Conservation (phyloP, 2,797 vertebrate species). For the Danio aesculapii region DNA sequence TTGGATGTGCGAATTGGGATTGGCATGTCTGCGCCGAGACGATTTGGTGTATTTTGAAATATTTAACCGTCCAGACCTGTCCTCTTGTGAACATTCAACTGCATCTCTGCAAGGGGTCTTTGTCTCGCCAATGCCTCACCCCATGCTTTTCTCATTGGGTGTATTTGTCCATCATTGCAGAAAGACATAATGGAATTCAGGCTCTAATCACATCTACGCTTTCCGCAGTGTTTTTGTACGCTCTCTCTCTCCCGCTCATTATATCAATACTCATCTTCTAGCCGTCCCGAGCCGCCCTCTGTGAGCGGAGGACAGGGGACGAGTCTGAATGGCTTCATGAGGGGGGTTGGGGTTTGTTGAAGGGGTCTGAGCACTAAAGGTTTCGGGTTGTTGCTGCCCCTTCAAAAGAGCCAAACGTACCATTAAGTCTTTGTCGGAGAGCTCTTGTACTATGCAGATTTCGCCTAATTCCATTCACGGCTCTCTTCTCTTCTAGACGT, state of each 20-base stretch:
- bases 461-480: constrained; percentile 44
- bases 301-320: constrained; percentile 52
- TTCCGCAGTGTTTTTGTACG: constrained; percentile 42
- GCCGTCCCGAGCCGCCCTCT: constrained; percentile 38
- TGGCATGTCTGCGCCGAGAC: constrained; percentile 44
- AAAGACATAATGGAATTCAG: constrained; percentile 60
- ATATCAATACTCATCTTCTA: constrained; percentile 62
- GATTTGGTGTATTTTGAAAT: constrained; percentile 56
- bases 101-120: constrained; percentile 44
- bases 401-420: constrained; percentile 47
- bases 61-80: constrained; percentile 47
- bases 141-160: constrained; percentile 49
- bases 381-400: constrained; percentile 47
- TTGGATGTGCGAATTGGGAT: constrained; percentile 51
- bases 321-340: constrained; percentile 48
- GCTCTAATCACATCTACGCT: constrained; percentile 55
- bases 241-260: constrained; percentile 58
- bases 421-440: constrained; percentile 50
- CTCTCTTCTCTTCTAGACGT: constrained; percentile 31
- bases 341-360: constrained; percentile 56
- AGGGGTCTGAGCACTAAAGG: constrained; percentile 49
- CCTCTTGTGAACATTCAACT: constrained; percentile 40
- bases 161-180: constrained; percentile 55
- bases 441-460: constrained; percentile 51
- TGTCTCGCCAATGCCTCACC: constrained; percentile 40